Percentiles rank a stretch among this genome's conserved stretches.
phyloP scores from a whole-genome alignment of 2,797 vertebrate genomes.

The Limosa lapponica region DNA sequence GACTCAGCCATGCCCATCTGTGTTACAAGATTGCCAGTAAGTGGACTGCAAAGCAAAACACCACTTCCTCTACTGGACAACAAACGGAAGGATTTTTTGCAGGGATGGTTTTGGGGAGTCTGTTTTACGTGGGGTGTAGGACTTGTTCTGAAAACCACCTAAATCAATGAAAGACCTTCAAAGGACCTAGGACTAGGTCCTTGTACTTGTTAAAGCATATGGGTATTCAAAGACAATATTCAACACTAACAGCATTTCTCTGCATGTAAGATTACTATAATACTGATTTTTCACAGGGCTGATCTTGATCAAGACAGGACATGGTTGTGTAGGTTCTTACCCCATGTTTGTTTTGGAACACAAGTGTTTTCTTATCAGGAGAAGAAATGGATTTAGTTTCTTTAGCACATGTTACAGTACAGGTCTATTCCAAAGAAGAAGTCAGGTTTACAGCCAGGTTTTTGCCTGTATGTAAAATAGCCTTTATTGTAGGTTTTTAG shows the following conservation, averaged over 20 bases:
- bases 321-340: neutral
- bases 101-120: neutral
- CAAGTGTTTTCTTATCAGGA: neutral
- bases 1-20: neutral
- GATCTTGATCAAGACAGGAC: neutral
- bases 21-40: neutral
- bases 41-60: neutral
- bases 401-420: neutral
- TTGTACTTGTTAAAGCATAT: neutral
- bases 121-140: neutral
- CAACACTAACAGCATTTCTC: neutral
- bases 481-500: neutral
- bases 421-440: neutral
- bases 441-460: neutral
- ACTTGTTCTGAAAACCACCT: neutral
- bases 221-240: neutral
- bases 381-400: neutral
- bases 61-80: neutral
- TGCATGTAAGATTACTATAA: neutral
- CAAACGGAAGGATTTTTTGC: neutral
- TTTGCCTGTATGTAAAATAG: neutral
- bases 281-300: neutral
- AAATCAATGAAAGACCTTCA: neutral
- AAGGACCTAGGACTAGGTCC: fast-evolving
- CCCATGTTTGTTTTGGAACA: neutral